Conservation (phyloP, 2,797 vertebrate species). For the Helarctos malayanus region DNA sequence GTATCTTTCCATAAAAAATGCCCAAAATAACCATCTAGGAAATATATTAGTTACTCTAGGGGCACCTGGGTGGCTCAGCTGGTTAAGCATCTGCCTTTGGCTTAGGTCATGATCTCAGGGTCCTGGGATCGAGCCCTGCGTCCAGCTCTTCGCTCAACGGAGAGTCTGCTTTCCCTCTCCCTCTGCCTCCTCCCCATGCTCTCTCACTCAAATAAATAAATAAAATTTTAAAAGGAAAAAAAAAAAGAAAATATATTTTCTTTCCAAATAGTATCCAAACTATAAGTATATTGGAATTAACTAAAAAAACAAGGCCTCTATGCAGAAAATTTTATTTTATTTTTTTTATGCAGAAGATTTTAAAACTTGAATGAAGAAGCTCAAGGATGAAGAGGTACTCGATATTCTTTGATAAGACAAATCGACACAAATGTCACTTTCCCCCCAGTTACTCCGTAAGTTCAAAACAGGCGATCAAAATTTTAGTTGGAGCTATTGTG, state of each 20-base stretch:
- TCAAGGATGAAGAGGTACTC: neutral
- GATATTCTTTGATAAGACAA: conserved; percentile 13
- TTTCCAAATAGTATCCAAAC: neutral
- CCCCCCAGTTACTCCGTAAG: neutral
- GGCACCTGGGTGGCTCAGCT: neutral
- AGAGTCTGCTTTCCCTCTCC: neutral
- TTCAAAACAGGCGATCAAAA: neutral
- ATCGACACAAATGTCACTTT: neutral
- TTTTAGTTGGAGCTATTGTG: neutral
- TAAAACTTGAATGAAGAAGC: neutral
- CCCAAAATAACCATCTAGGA: neutral
- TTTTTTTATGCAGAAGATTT: neutral
- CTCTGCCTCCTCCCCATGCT: neutral
- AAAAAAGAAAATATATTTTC: neutral
- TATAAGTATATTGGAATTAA: neutral
- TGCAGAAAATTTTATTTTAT: neutral
- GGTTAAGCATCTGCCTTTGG: neutral
- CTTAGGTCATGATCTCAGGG: neutral
- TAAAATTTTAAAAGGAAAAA: neutral
- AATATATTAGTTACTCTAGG: neutral
- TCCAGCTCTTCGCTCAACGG: too few relatives aligned
- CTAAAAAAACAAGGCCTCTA: neutral
- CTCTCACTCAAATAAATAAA: neutral
- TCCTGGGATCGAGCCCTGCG: neutral
- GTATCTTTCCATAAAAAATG: neutral